Base-by-base conservation (phyloP, 2,113 vertebrate species). In the Beaufortia kweichowensis region DNA sequence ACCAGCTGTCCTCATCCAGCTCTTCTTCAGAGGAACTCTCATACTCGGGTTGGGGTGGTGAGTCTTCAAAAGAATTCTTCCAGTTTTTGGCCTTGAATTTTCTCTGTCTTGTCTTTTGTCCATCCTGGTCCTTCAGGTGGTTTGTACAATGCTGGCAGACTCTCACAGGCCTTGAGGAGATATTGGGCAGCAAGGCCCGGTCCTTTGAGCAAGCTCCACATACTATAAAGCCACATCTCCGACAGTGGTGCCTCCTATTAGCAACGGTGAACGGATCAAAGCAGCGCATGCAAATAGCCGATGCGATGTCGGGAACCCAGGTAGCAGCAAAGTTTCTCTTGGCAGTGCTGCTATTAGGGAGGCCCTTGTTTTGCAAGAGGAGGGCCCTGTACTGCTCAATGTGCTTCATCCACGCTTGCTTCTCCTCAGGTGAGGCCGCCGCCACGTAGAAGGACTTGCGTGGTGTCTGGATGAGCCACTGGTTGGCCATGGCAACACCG, bases 241-340 rank as follows among this genome's bases (percentile, higher is more conserved):
- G 89, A 87, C 96, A 98, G 90, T 98, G 95, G 87, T 98, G 96
- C 29, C 94, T 88, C 0, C 95, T 93, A 0, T 92, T 92, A 46
- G 94, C 87, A 0, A 92, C n/a, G 0, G 84, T 91, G 86, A 98
- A 98, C 74, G 87, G 93, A 4, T 87, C 82, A 0, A 88, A 89
- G 89, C 95, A 98, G 83, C 95, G 94, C 96, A 98, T 98, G 88
- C 96, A 98, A 84, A 94, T 90, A 71, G 93, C 91, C 0, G 95
- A 94, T 2, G 92, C 93, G 29, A 79, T 85, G 87, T 97, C 94
- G 0, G 95, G 96, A 82, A 98, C 91, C 96, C 95, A 97, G 23
- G 91, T 89, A 0, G 92, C 90, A 0, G 96, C 95, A 0, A 92
- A 94, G 77, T 83, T 85, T 0, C 84, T 85, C 9, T 77, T 68